A percentile compares a stretch with the other conserved stretches of the same genome.
Conservation (phyloP, 2,113 vertebrate genomes). For the Cariama cristata region DNA sequence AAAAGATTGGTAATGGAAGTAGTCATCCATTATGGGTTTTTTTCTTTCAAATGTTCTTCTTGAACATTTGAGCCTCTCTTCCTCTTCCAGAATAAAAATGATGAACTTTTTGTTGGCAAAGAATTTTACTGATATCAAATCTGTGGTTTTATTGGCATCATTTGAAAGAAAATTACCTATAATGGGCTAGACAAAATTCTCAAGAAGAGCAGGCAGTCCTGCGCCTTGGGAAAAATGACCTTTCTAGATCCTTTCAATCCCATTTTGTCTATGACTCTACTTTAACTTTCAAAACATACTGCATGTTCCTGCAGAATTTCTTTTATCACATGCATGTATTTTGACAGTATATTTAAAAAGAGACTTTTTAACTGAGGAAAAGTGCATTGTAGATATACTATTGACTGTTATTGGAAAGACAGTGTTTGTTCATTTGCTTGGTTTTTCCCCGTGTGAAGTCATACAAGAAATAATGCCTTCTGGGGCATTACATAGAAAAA, state of each 20-base stretch:
- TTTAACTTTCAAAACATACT: not conserved
- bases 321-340: not conserved
- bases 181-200: not conserved
- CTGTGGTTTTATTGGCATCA: not conserved
- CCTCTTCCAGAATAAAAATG: not conserved
- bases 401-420: not conserved
- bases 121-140: not conserved
- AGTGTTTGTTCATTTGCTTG: not conserved
- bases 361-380: not conserved
- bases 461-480: slow-evolving; percentile 42
- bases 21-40: not conserved
- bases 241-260: not conserved
- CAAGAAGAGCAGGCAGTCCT: not conserved
- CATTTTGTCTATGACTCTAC: not conserved
- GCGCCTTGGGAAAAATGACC: not conserved
- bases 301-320: not conserved
- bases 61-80: not conserved
- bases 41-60: not conserved
- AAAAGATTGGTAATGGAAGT: not conserved
- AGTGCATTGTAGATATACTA: not conserved
- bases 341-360: not conserved
- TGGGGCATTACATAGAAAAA: not conserved
- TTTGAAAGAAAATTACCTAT: not conserved
- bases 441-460: not conserved
- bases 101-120: not conserved